Evolutionary conservation across 1,140 invertebrate genomes (phyloP), one percentile per base, ranked within the genome.

Genomic region (Brachionus calyciflorus): DNA sequence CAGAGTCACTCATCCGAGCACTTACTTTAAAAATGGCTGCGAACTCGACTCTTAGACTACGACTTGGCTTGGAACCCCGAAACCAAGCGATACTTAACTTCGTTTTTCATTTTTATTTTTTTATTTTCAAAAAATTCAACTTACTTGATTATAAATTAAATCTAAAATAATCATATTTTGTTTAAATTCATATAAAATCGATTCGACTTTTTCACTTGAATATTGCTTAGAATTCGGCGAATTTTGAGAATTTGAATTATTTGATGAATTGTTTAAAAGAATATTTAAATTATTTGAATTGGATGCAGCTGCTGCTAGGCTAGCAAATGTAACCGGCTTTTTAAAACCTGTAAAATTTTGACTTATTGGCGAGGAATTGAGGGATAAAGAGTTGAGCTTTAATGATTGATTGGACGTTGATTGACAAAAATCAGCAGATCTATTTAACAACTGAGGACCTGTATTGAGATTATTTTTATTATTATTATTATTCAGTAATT

Each of bases 171-270:
- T 37, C 46, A 73, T 73, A 26, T 73, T 73, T 33, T 73, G 46
- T 49, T 73, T 73, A 21, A 73, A 73, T 55, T 73, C 69, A 46
- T 73, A 40, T 9, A 73, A 55, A 73, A 73, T 73, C 6, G 51
- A 55, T 10, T 73, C 69, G 0, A 73, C 51, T 73, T 73, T 73
- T 28, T 73, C 69, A 4, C 3, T 26, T 24, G 46, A 30, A 37
- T 51, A 41, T 10, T 33, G 2, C 30, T 57, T 57, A n/a, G 57
- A 21, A 63, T 24, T 63, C 2, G 37, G 60, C 0, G 26, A 37
- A 0, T 17, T 14, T 24, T 60, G 33, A 19, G 33, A 5, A 3
- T 3, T 26, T 12, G 17, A 40, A 17, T 46, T 41, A 41, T 9
- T 65, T n/a, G n/a, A 19, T 19, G 57, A 37, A 2, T 1, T 21